Evolutionary conservation across 2,113 vertebrate genomes (phyloP).

Genomic region (Onychostoma macrolepis): DNA sequence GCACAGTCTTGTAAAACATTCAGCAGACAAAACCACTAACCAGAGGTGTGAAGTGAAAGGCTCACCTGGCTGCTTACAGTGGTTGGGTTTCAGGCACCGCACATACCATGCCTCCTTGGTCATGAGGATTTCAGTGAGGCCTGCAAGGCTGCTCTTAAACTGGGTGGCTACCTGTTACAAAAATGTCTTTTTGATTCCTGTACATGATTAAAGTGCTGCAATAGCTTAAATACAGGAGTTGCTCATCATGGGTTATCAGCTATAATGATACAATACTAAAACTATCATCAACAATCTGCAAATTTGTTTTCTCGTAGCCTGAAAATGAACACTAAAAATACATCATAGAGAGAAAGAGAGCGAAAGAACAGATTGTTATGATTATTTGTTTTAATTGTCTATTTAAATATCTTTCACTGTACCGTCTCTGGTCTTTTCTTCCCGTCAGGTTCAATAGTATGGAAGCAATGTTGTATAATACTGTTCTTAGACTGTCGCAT

Average conservation of each 20-base stretch:
- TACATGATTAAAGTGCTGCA: not conserved
- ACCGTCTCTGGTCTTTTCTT: constrained; percentile 90
- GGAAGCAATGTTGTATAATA: constrained; percentile 88
- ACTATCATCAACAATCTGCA: not conserved
- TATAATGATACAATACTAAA: not conserved
- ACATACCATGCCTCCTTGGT: constrained; percentile 94
- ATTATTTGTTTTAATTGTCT: not conserved
- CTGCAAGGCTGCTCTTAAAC: constrained; percentile 92
- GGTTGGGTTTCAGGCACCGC: constrained; percentile 94
- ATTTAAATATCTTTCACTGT: not conserved
- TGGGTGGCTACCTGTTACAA: constrained; percentile 88
- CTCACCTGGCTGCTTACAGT: constrained; percentile 85
- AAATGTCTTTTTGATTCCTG: not conserved
- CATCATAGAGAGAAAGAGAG: not conserved
- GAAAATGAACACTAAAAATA: not conserved
- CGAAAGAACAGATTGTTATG: not conserved
- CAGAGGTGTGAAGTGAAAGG: constrained; percentile 35
- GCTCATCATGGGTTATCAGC: not conserved
- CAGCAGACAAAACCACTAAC: constrained; percentile 31
- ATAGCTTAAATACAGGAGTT: not conserved
- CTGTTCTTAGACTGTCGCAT: constrained; percentile 87
- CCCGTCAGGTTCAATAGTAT: constrained; percentile 79
- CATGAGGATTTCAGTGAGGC: constrained; percentile 91
- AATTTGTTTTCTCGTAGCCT: not conserved
- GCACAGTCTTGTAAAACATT: constrained; percentile 46